These are phyloP conservation scores for Papilio polyxenes DNA, from an alignment of 1,140 invertebrate species.

Conservation along the genomic window DNA sequence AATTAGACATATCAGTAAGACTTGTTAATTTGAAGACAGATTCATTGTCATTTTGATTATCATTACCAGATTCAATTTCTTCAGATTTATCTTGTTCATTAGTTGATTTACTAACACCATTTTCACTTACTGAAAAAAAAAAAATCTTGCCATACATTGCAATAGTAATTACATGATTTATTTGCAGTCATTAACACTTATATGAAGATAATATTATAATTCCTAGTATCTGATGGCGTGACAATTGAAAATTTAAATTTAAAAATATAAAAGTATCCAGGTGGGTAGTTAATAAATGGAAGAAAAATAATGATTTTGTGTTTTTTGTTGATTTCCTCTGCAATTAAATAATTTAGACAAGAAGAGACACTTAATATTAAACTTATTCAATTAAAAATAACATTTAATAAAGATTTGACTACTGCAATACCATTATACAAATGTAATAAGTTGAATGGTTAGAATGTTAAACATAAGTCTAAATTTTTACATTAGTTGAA, in stretches of 20 bases:
- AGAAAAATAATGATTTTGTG: neutral
- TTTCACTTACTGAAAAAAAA: slow-evolving; percentile 60
- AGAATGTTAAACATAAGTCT: too few relatives aligned
- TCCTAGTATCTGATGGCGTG: neutral
- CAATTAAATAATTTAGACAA: too few relatives aligned
- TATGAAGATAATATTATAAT: neutral
- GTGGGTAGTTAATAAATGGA: neutral
- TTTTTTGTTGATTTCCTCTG: neutral
- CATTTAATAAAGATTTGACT: too few relatives aligned
- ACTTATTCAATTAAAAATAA: too few relatives aligned
- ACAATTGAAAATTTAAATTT: neutral
- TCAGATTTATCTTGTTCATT: slow-evolving; percentile 50
- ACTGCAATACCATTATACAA: too few relatives aligned
- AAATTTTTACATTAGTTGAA: too few relatives aligned
- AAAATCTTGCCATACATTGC: neutral
- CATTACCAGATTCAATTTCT: slow-evolving; percentile 55
- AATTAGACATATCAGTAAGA: slow-evolving; percentile 69
- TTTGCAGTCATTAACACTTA: neutral
- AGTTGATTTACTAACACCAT: slow-evolving; percentile 58
- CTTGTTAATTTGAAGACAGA: slow-evolving; percentile 62
- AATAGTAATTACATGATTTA: neutral
- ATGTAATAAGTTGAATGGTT: too few relatives aligned
- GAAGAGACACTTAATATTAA: too few relatives aligned
- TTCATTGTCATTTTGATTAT: slow-evolving; percentile 63
- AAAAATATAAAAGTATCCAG: neutral